These are phyloP conservation scores for Copsychus sechellarum DNA, from an alignment of 2,113 vertebrate species.

Conservation along the genomic window DNA sequence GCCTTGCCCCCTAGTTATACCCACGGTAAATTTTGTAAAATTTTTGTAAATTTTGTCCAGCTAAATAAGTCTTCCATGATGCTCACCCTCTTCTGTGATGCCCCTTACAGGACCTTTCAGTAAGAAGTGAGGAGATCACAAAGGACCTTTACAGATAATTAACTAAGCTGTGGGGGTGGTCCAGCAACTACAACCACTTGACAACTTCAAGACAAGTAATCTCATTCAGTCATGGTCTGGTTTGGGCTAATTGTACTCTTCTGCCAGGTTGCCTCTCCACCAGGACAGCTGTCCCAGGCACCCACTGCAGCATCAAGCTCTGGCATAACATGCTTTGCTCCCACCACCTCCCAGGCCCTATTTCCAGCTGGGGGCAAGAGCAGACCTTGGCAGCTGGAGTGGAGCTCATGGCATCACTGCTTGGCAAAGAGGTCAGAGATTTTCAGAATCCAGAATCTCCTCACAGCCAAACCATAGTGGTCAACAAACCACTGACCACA, in stretches of 20 bases:
- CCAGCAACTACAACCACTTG: neutral
- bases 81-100: neutral
- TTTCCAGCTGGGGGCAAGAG: neutral
- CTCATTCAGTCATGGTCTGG: neutral
- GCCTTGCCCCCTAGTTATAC: neutral
- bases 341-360: neutral
- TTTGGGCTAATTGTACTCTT: neutral
- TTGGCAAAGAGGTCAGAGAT: neutral
- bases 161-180: neutral
- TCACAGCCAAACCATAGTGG: neutral
- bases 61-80: neutral
- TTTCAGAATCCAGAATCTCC: neutral
- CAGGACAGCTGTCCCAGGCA: neutral
- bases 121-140: neutral
- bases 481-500: neutral
- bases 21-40: neutral
- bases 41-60: neutral
- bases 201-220: neutral
- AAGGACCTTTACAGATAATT: neutral
- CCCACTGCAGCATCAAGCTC: accelerated
- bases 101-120: neutral
- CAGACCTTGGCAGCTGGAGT: neutral
- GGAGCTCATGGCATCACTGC: neutral
- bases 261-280: neutral
- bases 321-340: accelerated